Conservation (phyloP, 30 jellyfish, hydroid and myxozoan species). For the Sanderia malayensis region DNA sequence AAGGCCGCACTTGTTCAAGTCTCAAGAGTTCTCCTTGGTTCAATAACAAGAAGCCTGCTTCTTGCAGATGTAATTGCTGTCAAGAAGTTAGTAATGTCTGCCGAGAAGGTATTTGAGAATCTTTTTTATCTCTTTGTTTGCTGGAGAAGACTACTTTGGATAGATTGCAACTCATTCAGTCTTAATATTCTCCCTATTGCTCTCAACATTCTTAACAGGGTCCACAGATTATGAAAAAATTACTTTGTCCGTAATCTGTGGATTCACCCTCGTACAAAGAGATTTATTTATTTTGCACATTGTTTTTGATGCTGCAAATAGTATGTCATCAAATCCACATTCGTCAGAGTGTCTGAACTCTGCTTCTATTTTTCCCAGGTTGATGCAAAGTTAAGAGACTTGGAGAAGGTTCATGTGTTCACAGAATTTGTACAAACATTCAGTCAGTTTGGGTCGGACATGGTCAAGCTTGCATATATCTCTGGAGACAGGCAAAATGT, state of each 20-base stretch:
- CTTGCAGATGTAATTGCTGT: slow-evolving; percentile 86
- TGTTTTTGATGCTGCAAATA: too few species aligned
- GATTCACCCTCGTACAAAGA: too few species aligned
- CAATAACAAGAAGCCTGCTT: slow-evolving; percentile 75
- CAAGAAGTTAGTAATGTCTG: slow-evolving; percentile 62
- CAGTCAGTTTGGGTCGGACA: slow-evolving; percentile 96
- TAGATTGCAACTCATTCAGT: too few species aligned
- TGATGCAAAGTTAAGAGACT: slow-evolving; percentile 68
- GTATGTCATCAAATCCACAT: too few species aligned
- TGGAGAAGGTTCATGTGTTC: slow-evolving; percentile 80
- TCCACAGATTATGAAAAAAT: too few species aligned
- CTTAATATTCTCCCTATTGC: too few species aligned
- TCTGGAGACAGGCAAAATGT: slow-evolving; percentile 98
- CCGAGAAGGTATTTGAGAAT: slow-evolving; percentile 81
- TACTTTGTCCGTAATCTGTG: too few species aligned
- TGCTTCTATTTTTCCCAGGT: slow-evolving; percentile 69
- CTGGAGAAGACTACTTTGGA: too few species aligned
- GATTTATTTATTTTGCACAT: too few species aligned
- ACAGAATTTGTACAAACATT: slow-evolving; percentile 91
- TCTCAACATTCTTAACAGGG: too few species aligned
- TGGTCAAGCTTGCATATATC: slow-evolving; percentile 95
- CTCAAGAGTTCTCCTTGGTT: slow-evolving; percentile 70
- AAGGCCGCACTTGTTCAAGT: slow-evolving; percentile 67
- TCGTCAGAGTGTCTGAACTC: too few species aligned
- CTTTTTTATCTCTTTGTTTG: too few species aligned